Percentiles rank a stretch among this genome's conserved stretches.
Conservation (phyloP, 2,888 invertebrate species). For the Acronicta leporina region DNA sequence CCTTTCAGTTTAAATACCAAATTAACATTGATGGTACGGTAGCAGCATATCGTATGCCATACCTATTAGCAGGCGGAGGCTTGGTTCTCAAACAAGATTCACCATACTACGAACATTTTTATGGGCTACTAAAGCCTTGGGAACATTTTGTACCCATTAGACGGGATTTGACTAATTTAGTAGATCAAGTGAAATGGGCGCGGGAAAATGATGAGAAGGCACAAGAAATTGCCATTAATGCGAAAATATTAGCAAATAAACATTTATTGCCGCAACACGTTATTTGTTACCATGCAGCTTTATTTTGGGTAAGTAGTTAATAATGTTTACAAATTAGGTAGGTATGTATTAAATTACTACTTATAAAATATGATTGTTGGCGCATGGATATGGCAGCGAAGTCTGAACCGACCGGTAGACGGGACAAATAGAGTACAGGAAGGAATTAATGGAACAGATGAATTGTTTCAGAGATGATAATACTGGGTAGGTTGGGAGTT, state of each 20-base stretch:
- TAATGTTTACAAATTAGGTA: no score
- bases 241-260: slow-evolving; percentile 92
- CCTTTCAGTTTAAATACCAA: slow-evolving; percentile 96
- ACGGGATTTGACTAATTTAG: slow-evolving; percentile 93
- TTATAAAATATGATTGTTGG: no score
- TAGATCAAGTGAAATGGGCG: slow-evolving; percentile 94
- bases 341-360: no score
- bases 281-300: slow-evolving; percentile 95
- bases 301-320: slow-evolving; percentile 73
- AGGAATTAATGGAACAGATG: no score
- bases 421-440: no score
- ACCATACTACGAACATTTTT: slow-evolving; percentile 98
- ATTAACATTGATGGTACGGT: slow-evolving; percentile 98
- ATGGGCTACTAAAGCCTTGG: slow-evolving; percentile 92
- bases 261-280: slow-evolving; percentile 95
- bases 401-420: no score
- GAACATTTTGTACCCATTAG: slow-evolving; percentile 95
- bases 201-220: slow-evolving; percentile 92
- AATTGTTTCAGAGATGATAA: no score
- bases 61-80: slow-evolving; percentile 96
- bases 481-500: no score
- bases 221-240: slow-evolving; percentile 90
- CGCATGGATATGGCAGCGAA: no score
- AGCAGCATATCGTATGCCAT: slow-evolving; percentile 98
- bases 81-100: slow-evolving; percentile 97